phyloP scores from a whole-genome alignment of 2,113 vertebrate genomes.

The Propithecus coquereli region DNA sequence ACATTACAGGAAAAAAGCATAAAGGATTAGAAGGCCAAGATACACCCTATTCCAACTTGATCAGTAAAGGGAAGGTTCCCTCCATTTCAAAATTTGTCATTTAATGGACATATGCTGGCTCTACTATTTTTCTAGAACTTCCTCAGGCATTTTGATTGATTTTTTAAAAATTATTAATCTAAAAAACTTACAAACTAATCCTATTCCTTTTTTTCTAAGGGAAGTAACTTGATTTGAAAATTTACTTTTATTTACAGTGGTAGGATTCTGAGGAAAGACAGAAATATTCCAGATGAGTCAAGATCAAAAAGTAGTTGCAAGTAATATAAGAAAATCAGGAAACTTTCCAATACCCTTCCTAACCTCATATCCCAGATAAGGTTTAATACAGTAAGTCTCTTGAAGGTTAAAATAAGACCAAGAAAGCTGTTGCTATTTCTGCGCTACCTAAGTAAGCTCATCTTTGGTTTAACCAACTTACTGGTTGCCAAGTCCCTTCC shows the following conservation, averaged over 20 bases:
- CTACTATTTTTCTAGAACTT: neutral
- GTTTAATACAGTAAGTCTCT: neutral
- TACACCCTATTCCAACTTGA: neutral
- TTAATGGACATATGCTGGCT: neutral
- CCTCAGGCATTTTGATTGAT: neutral
- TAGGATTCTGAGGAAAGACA: neutral
- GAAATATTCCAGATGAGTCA: neutral
- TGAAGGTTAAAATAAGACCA: neutral
- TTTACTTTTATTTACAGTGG: neutral
- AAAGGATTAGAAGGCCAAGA: neutral
- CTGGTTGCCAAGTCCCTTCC: neutral
- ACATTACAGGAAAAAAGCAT: neutral
- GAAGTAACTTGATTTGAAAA: neutral
- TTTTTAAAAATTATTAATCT: neutral
- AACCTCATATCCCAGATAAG: neutral
- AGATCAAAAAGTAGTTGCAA: neutral
- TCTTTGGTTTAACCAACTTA: neutral
- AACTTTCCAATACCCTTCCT: neutral
- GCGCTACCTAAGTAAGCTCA: neutral
- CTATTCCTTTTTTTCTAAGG: neutral
- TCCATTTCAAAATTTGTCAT: neutral
- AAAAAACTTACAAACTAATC: constrained; percentile 1
- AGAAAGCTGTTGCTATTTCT: neutral
- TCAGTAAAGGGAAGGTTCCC: neutral
- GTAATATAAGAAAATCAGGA: neutral